Conservation (phyloP, 1,140 invertebrate genomes). For the Ectropis grisescens region DNA sequence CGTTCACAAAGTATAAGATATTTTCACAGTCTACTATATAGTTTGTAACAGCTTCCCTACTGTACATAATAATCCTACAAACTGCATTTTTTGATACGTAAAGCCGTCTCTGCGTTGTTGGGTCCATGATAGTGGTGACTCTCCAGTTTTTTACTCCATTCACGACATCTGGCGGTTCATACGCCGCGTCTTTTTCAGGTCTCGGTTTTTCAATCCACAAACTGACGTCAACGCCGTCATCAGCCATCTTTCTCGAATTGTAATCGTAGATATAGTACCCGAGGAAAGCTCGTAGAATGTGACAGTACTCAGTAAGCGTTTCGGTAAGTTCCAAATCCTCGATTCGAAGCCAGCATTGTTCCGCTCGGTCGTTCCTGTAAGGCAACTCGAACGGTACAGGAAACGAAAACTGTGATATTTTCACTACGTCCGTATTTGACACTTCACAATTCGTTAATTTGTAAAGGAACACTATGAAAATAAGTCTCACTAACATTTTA, state of each 20-base stretch:
- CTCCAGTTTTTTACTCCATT: conserved; percentile 42
- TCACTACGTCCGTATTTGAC: too few relatives aligned
- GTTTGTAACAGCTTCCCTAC: conserved; percentile 44
- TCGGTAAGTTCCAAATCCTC: conserved; percentile 46
- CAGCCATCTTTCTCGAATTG: conserved; percentile 43
- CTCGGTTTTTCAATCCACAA: conserved; percentile 37
- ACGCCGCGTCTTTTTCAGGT: conserved; percentile 11
- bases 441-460: conserved; percentile 14
- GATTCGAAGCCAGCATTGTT: conserved; percentile 54
- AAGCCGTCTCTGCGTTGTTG: conserved; percentile 32
- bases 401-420: conserved; percentile 30
- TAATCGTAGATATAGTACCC: conserved; percentile 40
- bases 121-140: conserved; percentile 41
- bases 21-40: conserved; percentile 45
- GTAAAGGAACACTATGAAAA: conserved; percentile 20
- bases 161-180: conserved; percentile 11
- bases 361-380: conserved; percentile 45
- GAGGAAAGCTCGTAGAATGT: conserved; percentile 39
- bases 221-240: conserved; percentile 44
- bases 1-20: conserved; percentile 44
- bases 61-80: conserved; percentile 52
- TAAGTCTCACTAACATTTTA: conserved; percentile 50
- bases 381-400: conserved; percentile 50
- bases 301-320: conserved; percentile 37
- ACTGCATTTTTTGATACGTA: conserved; percentile 41